phyloP scores from a whole-genome alignment of 2,113 vertebrate species.

The Mesoclemmys tuberculata region DNA sequence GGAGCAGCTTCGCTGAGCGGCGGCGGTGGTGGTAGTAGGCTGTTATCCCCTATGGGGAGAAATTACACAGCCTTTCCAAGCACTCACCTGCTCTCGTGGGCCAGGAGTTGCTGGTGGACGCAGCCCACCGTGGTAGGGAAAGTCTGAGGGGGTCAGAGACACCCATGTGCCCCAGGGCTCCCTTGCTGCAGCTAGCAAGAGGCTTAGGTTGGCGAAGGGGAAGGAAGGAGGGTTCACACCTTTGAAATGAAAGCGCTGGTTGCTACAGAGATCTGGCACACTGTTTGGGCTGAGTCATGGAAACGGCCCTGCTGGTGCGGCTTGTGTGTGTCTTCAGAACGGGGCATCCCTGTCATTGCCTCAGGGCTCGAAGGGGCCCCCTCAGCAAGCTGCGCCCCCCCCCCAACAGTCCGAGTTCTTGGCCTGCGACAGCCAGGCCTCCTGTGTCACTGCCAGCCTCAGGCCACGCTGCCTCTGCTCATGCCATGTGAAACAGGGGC shows the following conservation, averaged over 20 bases:
- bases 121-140: background rate
- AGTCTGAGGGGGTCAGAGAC: rapidly evolving
- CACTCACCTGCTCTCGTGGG: background rate
- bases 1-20: background rate
- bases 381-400: no score
- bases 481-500: no score
- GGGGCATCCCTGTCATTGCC: background rate
- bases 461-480: no score
- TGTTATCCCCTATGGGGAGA: background rate
- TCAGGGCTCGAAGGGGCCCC: background rate
- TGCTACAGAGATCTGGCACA: background rate
- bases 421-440: background rate
- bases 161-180: no score
- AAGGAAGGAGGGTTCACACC: background rate
- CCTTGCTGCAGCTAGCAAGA: background rate
- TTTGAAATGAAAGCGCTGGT: background rate
- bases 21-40: background rate
- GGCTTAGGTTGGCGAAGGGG: background rate
- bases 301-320: background rate
- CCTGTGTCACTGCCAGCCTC: background rate
- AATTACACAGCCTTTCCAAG: background rate
- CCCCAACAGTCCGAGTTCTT: no score
- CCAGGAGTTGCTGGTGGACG: background rate
- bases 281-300: background rate
- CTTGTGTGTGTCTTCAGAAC: background rate